These are phyloP conservation scores for Murina feae DNA, from an alignment of 2,113 vertebrate genomes.

Conservation along the genomic window DNA sequence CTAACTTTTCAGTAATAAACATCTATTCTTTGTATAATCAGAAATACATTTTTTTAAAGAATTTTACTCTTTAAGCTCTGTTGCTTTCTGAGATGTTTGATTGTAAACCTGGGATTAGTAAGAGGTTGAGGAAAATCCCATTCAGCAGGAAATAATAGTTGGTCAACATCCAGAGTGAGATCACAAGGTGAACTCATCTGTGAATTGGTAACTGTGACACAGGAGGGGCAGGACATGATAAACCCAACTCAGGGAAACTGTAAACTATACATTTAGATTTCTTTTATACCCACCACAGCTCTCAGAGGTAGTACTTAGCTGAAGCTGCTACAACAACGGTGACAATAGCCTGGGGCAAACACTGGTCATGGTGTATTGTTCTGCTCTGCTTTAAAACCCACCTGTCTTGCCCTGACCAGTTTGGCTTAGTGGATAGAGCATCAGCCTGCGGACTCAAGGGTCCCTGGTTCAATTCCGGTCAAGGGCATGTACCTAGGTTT, in stretches of 20 bases:
- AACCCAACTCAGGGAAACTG: not conserved
- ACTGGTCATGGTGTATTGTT: not conserved
- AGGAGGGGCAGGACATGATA: not conserved
- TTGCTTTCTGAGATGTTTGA: constrained; percentile 22
- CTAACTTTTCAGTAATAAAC: not conserved
- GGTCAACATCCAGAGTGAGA: not conserved
- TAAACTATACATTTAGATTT: not conserved
- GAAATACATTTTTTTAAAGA: not conserved
- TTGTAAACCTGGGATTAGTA: not conserved
- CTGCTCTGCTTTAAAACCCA: not conserved
- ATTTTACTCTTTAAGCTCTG: constrained; percentile 1
- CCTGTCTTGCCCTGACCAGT: no score
- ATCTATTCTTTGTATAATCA: not conserved
- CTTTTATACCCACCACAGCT: not conserved
- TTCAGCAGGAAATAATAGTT: not conserved
- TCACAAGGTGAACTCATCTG: not conserved
- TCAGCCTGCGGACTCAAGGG: no score
- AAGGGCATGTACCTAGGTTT: no score
- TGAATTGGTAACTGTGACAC: not conserved
- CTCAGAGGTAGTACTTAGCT: not conserved
- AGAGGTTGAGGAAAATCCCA: not conserved
- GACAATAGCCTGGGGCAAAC: not conserved
- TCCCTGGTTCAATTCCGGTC: no score
- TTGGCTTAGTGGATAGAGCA: no score
- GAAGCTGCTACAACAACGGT: not conserved